These are phyloP conservation scores for Chymomyza fuscimana DNA, from an alignment of 2,888 invertebrate genomes.

Conservation along the genomic window DNA sequence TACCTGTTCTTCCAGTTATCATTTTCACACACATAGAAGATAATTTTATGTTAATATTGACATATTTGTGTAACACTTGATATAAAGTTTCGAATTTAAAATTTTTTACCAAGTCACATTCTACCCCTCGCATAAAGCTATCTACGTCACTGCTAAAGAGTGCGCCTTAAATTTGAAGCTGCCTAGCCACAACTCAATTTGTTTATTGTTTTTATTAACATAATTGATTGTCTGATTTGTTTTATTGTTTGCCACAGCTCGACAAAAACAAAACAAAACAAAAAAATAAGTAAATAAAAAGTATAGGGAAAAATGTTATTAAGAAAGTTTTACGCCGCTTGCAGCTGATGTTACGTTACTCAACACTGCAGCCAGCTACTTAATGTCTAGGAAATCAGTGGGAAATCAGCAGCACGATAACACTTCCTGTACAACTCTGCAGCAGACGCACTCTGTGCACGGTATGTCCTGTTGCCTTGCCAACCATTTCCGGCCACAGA, in stretches of 20 bases:
- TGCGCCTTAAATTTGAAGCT: conserved; percentile 31
- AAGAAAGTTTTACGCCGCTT: conserved; percentile 42
- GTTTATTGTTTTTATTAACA: conserved; percentile 62
- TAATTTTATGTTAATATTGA: no score
- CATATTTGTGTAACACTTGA: no score
- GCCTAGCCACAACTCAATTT: conserved; percentile 32
- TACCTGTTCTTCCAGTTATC: no score
- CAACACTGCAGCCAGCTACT: conserved; percentile 20
- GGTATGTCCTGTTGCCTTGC: neutral
- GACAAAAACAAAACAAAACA: neutral
- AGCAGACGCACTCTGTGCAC: neutral
- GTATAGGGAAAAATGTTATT: conserved; percentile 36
- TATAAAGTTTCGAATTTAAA: no score
- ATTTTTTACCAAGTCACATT: no score
- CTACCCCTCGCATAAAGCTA: no score
- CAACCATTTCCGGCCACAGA: conserved; percentile 18
- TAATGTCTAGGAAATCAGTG: conserved; percentile 35
- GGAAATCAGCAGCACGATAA: conserved; percentile 45
- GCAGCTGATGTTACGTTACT: conserved; percentile 43
- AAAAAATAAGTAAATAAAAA: neutral
- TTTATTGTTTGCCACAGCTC: neutral
- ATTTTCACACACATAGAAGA: no score
- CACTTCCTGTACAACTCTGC: conserved; percentile 22
- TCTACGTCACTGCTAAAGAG: no score
- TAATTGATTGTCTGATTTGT: conserved; percentile 59